These are phyloP conservation scores for Raja brachyura DNA, from an alignment of 2,113 vertebrate genomes.

Conservation along the genomic window DNA sequence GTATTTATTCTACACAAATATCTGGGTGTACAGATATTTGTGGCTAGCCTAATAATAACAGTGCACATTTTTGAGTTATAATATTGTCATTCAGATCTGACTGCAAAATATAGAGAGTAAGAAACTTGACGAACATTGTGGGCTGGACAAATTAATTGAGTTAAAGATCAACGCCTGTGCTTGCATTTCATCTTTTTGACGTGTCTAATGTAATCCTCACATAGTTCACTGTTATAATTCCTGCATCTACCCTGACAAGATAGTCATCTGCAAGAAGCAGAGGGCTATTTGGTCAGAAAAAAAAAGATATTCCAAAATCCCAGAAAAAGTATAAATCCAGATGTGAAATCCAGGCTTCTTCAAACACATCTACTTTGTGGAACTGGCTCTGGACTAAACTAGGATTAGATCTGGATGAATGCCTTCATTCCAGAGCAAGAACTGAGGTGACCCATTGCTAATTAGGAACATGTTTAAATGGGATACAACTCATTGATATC, in stretches of 20 bases:
- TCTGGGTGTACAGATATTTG: background rate
- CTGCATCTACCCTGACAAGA: slow-evolving; percentile 3
- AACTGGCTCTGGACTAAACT: background rate
- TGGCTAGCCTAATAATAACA: slow-evolving; percentile 27
- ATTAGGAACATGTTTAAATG: background rate
- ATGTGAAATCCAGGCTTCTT: slow-evolving; percentile 26
- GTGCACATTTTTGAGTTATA: slow-evolving; percentile 24
- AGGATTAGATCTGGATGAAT: background rate
- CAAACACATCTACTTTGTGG: slow-evolving; percentile 19
- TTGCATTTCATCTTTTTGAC: slow-evolving; percentile 13
- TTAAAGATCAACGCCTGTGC: background rate
- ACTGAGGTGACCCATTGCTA: background rate
- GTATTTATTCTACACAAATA: slow-evolving; percentile 31
- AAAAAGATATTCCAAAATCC: slow-evolving; percentile 10
- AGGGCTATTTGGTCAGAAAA: background rate
- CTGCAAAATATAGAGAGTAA: slow-evolving; percentile 1
- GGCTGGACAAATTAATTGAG: slow-evolving; percentile 14
- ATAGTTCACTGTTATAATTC: slow-evolving; percentile 17
- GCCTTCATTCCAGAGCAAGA: too few species aligned
- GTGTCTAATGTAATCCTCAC: background rate
- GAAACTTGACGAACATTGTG: background rate
- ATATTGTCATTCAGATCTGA: slow-evolving; percentile 22
- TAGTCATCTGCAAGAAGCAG: slow-evolving; percentile 3
- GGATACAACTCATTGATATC: background rate
- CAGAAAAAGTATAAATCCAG: slow-evolving; percentile 23